Conservation (phyloP, 2,888 invertebrate species). For the Melanchra persicariae region DNA sequence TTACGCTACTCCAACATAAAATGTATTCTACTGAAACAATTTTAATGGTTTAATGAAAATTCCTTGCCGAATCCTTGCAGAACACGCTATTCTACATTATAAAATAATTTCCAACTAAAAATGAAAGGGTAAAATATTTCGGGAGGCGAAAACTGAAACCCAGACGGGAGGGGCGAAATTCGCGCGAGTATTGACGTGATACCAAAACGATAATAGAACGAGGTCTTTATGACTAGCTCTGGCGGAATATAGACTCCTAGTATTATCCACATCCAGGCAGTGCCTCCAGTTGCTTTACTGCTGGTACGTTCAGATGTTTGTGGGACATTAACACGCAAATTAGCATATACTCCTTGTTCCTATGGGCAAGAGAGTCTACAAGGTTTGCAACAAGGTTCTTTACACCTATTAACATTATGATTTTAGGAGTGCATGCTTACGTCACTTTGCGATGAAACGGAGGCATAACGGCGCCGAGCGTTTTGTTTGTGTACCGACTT, state of each 20-base stretch:
- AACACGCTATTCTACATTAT: constrained; percentile 13
- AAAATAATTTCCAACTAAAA: constrained; percentile 34
- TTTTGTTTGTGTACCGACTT: neutral
- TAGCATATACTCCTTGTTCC: constrained; percentile 76
- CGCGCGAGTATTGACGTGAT: constrained; percentile 37
- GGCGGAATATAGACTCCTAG: neutral
- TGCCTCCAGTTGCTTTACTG: constrained; percentile 75
- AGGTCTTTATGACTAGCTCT: constrained; percentile 9
- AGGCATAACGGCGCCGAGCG: constrained; percentile 14
- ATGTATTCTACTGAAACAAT: constrained; percentile 30
- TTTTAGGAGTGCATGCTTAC: constrained; percentile 15
- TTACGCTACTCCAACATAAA: constrained; percentile 30
- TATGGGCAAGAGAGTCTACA: constrained; percentile 72
- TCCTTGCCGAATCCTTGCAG: constrained; percentile 14
- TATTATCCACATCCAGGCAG: constrained; percentile 85
- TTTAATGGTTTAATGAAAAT: constrained; percentile 35
- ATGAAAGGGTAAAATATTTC: constrained; percentile 22
- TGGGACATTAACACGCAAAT: constrained; percentile 78
- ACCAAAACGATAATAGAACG: constrained; percentile 21
- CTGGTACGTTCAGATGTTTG: constrained; percentile 86
- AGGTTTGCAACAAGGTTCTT: constrained; percentile 71
- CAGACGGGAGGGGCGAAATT: constrained; percentile 11
- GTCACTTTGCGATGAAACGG: constrained; percentile 6
- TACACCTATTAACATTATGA: constrained; percentile 44
- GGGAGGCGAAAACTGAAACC: constrained; percentile 20